Conservation (phyloP, 1,140 invertebrate species). For the Hydropsyche tenuis region DNA sequence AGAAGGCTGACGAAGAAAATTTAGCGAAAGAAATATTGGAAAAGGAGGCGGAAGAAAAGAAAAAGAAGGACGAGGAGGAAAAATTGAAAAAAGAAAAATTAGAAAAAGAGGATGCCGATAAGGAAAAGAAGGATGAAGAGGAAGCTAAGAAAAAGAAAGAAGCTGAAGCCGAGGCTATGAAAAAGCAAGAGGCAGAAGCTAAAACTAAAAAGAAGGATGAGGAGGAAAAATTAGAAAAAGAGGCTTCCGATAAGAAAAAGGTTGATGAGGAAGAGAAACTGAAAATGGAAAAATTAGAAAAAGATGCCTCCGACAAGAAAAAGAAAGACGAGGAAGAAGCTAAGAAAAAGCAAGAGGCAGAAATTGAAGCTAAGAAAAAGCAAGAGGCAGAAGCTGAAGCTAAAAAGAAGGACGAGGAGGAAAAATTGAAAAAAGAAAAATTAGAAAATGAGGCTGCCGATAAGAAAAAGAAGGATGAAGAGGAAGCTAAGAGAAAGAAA, state of each 20-base stretch:
- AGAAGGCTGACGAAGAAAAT: constrained; percentile 26
- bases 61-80: constrained; percentile 33
- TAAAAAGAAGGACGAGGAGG: no score
- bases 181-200: constrained; percentile 35
- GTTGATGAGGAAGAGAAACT: background rate
- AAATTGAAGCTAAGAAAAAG: no score
- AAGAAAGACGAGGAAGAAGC: no score
- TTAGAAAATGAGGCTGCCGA: background rate
- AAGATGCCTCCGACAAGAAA: no score
- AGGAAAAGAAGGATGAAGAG: constrained; percentile 12
- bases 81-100: constrained; percentile 32
- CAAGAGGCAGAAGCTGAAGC: constrained; percentile 42
- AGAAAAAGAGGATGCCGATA: constrained; percentile 26
- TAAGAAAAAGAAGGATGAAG: background rate
- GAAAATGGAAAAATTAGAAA: constrained; percentile 2
- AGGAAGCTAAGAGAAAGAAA: background rate
- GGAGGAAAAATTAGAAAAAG: constrained; percentile 50
- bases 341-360: no score
- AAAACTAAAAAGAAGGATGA: constrained; percentile 38
- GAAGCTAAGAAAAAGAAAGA: constrained; percentile 35
- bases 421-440: constrained; percentile 27
- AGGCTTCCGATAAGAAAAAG: constrained; percentile 25
- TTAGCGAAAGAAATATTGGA: constrained; percentile 38
- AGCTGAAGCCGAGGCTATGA: background rate
- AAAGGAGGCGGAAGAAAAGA: background rate